A percentile compares a stretch with the other conserved stretches of the same genome.
Conservation (phyloP, 2,888 invertebrate species). For the Busseola fusca region DNA sequence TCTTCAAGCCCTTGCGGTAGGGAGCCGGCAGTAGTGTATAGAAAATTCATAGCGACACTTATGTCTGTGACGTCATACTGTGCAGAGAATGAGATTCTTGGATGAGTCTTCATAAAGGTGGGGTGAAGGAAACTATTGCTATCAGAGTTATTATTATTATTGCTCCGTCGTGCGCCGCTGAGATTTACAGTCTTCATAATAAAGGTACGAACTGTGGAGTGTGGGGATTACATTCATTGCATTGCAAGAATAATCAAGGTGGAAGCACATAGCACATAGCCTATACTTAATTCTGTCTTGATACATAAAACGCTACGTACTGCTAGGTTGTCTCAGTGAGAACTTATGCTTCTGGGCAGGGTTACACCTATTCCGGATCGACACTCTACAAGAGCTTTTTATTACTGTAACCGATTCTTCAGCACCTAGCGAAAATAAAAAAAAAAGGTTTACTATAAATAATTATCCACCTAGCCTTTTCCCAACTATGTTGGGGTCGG, state of each 20-base stretch:
- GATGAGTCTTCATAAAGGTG: conserved; percentile 49
- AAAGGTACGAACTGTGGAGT: conserved; percentile 18
- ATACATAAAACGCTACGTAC: neutral
- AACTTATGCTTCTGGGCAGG: neutral
- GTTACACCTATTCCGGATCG: neutral
- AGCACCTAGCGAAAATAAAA: neutral
- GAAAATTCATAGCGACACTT: conserved; percentile 65
- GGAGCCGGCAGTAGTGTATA: conserved; percentile 61
- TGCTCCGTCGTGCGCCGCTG: conserved; percentile 11
- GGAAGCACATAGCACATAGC: neutral
- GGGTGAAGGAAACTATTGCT: conserved; percentile 44
- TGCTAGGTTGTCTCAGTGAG: neutral
- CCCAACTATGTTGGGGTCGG: no score
- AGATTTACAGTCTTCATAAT: conserved; percentile 16
- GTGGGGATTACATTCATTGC: conserved; percentile 11
- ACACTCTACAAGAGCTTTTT: neutral
- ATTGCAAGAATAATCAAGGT: neutral
- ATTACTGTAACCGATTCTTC: neutral
- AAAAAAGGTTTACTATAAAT: neutral
- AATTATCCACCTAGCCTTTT: no score
- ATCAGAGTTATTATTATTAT: conserved; percentile 12
- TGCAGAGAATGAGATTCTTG: conserved; percentile 63
- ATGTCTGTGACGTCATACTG: conserved; percentile 72
- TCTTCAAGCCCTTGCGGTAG: conserved; percentile 70
- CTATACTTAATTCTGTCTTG: neutral